Base-by-base conservation (phyloP, 2,113 vertebrate genomes). In the Dasyornis broadbenti region DNA sequence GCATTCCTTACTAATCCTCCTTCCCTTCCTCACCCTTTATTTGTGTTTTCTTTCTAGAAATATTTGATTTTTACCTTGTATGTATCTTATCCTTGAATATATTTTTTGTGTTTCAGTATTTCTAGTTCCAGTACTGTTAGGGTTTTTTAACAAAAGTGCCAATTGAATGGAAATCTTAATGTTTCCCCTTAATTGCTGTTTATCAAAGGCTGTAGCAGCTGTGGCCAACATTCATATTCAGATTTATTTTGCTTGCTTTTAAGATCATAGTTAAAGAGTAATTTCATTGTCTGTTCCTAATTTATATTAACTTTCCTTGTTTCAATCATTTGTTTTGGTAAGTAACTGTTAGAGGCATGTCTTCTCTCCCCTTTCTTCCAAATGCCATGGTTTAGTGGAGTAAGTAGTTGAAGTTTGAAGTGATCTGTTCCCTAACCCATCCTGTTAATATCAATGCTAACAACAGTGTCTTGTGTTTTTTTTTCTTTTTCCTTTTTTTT, bases 381-480 rank as follows among this genome's bases (percentile, higher is more conserved):
- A 93, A 83, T 90, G 47, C 52, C 71, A 40, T 61, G 56, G 23
- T 92, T 91, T 69, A 91, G 49, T 33, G 52, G 53, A 78, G 71
- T 90, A 94, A 90, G 64, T 44, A 92, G 90, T 83, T 95, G 59
- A 90, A 92, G 53, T 94, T 96, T 96, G 95, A 96, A 93, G 96
- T 94, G 92, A 97, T 97, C 97, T 98, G 97, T 97, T 97, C 97
- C 97, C 97, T 98, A 97, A 98, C 96, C 85, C 96, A 95, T 96
- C 97, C 95, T 95, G 97, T 98, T 97, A 98, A 97, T 97, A 98
- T 97, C 97, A 95, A 97, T 98, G 97, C 98, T 99, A 99, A 99
- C 98, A 97, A 98, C 96, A 66, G 92, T 99, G 97, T 99, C 98
- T 98, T 99, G 97, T 99, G 97, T 98, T 97, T 97, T 96, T 90